Evolutionary conservation across 2,888 invertebrate genomes (phyloP).

Genomic region (Yponomeuta malinellus): DNA sequence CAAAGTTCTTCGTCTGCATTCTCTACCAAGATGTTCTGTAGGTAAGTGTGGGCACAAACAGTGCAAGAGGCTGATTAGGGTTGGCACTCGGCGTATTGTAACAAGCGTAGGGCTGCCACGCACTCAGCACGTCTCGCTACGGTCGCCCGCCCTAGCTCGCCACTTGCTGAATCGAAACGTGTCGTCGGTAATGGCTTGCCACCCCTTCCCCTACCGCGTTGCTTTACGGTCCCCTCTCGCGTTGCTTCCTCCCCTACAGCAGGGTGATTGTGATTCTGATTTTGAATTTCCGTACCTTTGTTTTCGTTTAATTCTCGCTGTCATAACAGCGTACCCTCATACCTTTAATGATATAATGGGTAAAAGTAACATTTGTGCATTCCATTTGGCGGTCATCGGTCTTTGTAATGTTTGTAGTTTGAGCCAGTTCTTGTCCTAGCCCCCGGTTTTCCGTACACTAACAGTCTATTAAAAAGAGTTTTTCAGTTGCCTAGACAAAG

Average conservation of each 20-base stretch:
- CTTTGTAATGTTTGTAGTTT: no score
- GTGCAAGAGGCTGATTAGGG: background rate
- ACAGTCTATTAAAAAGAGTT: no score
- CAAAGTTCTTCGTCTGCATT: no score
- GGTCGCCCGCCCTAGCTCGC: background rate
- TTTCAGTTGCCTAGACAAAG: no score
- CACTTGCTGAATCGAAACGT: constrained; percentile 23
- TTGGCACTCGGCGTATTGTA: background rate
- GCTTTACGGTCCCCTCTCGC: background rate
- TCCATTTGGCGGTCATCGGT: background rate
- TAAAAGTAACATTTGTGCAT: background rate
- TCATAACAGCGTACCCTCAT: background rate
- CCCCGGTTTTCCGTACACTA: no score
- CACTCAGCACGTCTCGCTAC: constrained; percentile 8
- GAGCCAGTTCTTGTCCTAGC: no score
- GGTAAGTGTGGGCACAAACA: background rate
- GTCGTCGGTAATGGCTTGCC: constrained; percentile 32
- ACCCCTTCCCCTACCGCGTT: background rate
- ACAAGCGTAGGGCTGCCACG: constrained; percentile 14
- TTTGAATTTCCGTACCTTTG: background rate
- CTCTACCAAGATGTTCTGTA: no score
- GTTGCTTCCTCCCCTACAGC: background rate
- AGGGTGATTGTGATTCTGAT: background rate
- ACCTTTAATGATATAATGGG: background rate
- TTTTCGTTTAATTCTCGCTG: background rate